These are phyloP conservation scores for Nemotelus nigrinus DNA, from an alignment of 2,888 invertebrate genomes.

Conservation along the genomic window DNA sequence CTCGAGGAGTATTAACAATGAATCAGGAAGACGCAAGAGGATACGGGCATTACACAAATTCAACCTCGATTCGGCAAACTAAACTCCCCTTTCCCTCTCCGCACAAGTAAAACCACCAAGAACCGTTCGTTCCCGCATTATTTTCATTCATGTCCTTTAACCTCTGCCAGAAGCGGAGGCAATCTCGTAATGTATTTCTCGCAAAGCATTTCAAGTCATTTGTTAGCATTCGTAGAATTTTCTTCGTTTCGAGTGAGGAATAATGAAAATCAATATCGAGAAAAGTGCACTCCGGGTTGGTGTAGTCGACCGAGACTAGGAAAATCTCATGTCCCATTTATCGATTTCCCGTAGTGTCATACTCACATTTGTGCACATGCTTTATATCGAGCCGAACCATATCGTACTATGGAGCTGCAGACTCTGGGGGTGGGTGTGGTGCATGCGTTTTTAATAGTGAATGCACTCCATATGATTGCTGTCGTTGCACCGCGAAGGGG, in stretches of 20 bases:
- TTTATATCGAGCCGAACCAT: neutral
- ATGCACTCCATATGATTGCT: slow-evolving; percentile 23
- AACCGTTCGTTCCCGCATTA: too few species aligned
- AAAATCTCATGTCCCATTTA: slow-evolving; percentile 50
- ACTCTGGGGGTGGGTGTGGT: neutral
- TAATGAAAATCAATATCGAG: slow-evolving; percentile 23
- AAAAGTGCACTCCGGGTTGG: slow-evolving; percentile 8
- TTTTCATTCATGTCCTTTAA: too few species aligned
- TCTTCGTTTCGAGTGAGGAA: neutral
- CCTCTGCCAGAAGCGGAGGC: too few species aligned
- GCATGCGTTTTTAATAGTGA: slow-evolving; percentile 32
- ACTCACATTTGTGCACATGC: slow-evolving; percentile 34
- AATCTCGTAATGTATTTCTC: too few species aligned
- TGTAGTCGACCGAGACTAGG: neutral
- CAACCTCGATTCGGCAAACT: too few species aligned
- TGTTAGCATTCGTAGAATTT: neutral
- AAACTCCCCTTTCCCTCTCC: too few species aligned
- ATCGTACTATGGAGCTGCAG: slow-evolving; percentile 11
- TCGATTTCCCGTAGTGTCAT: slow-evolving; percentile 49
- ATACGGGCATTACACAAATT: too few species aligned
- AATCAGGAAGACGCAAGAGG: too few species aligned
- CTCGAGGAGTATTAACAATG: too few species aligned
- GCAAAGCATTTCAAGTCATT: too few species aligned
- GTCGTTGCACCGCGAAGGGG: slow-evolving; percentile 23
- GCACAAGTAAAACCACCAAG: too few species aligned